These are phyloP conservation scores for Halocaridina rubra DNA, from an alignment of 2,888 invertebrate genomes.

Conservation along the genomic window DNA sequence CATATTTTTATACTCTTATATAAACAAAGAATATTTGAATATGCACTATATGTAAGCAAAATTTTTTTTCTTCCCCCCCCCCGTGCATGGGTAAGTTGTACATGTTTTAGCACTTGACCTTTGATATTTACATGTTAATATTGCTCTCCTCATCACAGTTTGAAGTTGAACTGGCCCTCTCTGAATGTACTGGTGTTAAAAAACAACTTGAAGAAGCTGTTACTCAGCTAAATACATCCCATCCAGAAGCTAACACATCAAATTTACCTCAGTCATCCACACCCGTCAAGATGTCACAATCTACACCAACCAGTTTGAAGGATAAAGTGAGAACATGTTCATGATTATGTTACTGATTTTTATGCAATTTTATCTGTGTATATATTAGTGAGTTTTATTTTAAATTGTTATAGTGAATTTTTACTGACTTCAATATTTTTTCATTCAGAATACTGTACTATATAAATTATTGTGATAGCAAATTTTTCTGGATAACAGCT, in stretches of 20 bases:
- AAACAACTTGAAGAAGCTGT: conserved; percentile 22
- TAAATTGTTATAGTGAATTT: no score
- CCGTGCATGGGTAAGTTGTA: no score
- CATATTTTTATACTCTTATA: no score
- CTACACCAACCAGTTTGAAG: conserved; percentile 1
- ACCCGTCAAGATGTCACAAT: conserved; percentile 1
- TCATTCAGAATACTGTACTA: not conserved
- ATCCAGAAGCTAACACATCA: not conserved
- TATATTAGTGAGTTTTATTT: no score
- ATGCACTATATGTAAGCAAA: not conserved
- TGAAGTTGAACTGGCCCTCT: conserved; percentile 18
- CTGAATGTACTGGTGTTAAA: conserved; percentile 7
- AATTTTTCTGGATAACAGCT: no score
- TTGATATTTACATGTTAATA: no score
- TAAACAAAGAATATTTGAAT: not conserved
- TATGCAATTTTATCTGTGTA: no score
- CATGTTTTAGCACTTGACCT: not conserved
- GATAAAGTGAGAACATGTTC: conserved; percentile 33
- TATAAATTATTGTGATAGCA: not conserved
- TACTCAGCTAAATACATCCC: not conserved
- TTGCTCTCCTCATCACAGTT: not conserved
- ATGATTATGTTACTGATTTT: no score
- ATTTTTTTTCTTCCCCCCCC: not conserved
- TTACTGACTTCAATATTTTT: no score
- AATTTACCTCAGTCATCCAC: conserved; percentile 15